These are phyloP conservation scores for Pristionchus maxplancki DNA, from an alignment of 2,888 invertebrate genomes.

Conservation along the genomic window DNA sequence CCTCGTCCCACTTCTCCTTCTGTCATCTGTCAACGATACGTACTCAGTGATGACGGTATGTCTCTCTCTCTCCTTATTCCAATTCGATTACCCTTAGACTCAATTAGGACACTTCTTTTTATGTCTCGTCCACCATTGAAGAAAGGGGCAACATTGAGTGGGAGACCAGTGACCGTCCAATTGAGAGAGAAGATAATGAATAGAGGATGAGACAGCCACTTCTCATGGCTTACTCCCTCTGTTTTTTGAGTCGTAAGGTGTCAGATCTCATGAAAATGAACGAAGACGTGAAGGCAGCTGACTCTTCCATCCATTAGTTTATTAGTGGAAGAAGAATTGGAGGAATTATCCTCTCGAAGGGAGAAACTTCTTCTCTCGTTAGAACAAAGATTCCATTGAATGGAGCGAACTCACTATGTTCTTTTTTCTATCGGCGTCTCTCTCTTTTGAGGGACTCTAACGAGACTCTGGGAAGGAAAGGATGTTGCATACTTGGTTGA, in stretches of 20 bases:
- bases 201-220: not conserved
- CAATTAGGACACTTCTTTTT: constrained; percentile 43
- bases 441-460: constrained; percentile 21
- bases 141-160: constrained; percentile 30
- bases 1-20: constrained; percentile 50
- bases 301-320: not conserved
- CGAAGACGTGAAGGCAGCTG: constrained; percentile 12
- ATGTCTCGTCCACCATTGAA: not conserved
- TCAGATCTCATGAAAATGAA: constrained; percentile 8
- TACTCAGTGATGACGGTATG: constrained; percentile 71
- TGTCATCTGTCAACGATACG: constrained; percentile 70
- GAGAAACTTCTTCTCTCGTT: constrained; percentile 10
- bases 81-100: constrained; percentile 45
- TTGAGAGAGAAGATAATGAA: constrained; percentile 40
- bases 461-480: constrained; percentile 44
- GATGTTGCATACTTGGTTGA: constrained; percentile 40
- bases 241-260: not conserved
- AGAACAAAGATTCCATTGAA: constrained; percentile 41
- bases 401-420: constrained; percentile 14
- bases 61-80: constrained; percentile 17
- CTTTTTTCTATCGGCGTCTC: constrained; percentile 23
- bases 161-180: constrained; percentile 26
- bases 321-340: not conserved
- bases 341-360: not conserved
- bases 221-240: not conserved